Percentiles rank a stretch among this genome's conserved stretches.
Conservation (phyloP, 2,113 vertebrate genomes). For the Pycnonotus jocosus region DNA sequence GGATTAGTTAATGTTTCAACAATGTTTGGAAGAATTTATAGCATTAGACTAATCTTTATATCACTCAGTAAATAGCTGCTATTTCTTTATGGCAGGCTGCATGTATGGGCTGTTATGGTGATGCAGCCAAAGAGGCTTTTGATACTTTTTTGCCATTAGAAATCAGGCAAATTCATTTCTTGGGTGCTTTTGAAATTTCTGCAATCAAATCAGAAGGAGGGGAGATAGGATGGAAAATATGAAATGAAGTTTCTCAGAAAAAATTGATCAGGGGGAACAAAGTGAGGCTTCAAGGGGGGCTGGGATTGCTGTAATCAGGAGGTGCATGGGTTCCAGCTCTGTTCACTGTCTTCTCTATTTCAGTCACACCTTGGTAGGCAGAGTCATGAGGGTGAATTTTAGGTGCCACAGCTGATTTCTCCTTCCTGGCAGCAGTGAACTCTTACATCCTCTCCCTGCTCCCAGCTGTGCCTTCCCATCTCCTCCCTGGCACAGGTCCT, state of each 20-base stretch:
- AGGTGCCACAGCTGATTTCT: background rate
- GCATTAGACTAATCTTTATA: background rate
- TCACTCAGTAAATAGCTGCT: background rate
- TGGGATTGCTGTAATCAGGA: background rate
- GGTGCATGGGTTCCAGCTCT: background rate
- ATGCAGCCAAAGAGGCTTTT: background rate
- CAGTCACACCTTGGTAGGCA: background rate
- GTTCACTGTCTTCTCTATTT: background rate
- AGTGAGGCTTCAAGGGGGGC: background rate
- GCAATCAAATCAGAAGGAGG: background rate
- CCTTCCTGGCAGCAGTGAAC: background rate
- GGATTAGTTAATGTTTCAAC: background rate
- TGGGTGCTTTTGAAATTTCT: background rate
- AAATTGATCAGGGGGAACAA: background rate
- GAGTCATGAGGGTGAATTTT: background rate
- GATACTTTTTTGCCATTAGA: background rate
- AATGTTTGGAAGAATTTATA: background rate
- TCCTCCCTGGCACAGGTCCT: background rate
- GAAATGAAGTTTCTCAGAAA: background rate
- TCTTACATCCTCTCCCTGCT: background rate
- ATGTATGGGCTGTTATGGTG: background rate
- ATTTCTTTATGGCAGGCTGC: background rate
- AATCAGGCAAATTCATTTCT: background rate
- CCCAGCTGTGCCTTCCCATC: background rate
- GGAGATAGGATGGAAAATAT: background rate